Base-by-base conservation (phyloP, 2,888 invertebrate genomes). In the Lasioglossum leucozonium region DNA sequence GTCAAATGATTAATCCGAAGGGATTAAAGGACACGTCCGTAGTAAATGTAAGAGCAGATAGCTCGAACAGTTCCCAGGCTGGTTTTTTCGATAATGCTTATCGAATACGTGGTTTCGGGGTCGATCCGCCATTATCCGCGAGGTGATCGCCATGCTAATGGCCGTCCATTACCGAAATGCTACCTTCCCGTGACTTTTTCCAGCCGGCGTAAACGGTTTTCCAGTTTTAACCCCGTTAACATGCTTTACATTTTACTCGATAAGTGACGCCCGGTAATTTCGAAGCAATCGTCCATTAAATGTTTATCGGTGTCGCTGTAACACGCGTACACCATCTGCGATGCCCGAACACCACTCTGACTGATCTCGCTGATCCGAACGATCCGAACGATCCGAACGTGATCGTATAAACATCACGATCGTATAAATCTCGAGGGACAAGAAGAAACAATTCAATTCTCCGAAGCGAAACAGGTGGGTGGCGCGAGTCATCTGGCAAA, bases 91-190 rank as follows among this genome's bases (percentile, higher is more conserved):
- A 11, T n/a, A 6, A 40, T 30, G 26, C 26, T 13, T 51, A 16
- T 67, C n/a, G 47, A 73, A 44, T 4, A 22, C 62, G 18, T 62
- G 30, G 10, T 65, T 77, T 58, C 51, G 34, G 34, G 30, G 13
- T 26, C 22, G 51, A 77, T 69, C 26, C 13, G 37, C 42, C 26
- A 47, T 72, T 71, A 72, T 44, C 47, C 34, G 30, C 44, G 55
- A 67, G 51, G n/a, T 18, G 40, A 40, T 51, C 22, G 16, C 67
- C 16, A 69, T n/a, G 69, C 62, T 72, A 72, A 82, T 30, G 72
- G 69, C 42, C 71, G 73, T 69, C 77, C 55, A 77, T 82, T 76
- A 81, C 71, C 73, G 67, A 75, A 77, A 79, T 77, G 81, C 62
- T 58, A 74, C 74, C 71, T 47, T 26, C 40, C 40, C 75, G 74